Base-by-base conservation (phyloP, 1,140 invertebrate genomes). In the Aleiodes sp. region DNA sequence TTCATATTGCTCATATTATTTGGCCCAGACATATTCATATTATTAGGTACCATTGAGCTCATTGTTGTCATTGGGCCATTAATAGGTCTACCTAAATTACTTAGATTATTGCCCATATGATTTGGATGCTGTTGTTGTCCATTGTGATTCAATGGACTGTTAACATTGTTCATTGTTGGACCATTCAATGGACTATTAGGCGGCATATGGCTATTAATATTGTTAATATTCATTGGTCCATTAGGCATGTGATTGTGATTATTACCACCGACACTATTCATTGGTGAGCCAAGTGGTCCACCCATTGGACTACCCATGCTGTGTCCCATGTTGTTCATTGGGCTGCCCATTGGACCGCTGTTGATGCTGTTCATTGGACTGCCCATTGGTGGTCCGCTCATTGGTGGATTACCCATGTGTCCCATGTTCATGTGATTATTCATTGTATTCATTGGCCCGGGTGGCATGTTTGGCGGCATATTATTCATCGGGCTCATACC, bases 281-380 rank as follows among this genome's bases (percentile, higher is more conserved):
- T 86, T 9, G 84, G 83, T 12, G 84, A 86, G 6, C 84, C 83
- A 2, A 86, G 72, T 4, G 83, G 82, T 7, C 84, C 84, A 63
- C 84, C 82, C 84, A 86, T 86, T 16, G 86, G 83, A 66, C 86
- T 86, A 12, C 85, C 86, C 78, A 87, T 81, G 72, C 77, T 85
- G 28, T 86, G 84, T 0, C 82, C 84, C 81, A 87, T 84, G 39
- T 84, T 85, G 68, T 86, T 87, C 80, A 87, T 87, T 1, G 85
- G 86, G 76, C 84, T 87, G 4, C 90, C 89, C 88, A 91, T 91
- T 2, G 90, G 90, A 59, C 89, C 90, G 64, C 89, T 90, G 69
- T 88, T 88, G 87, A 91, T 90, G 72, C 85, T 87, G 70, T 84
- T 92, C 87, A 93, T 90, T 1, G 91, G 91, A 79, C 91, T 92